Evolutionary conservation across 2,797 vertebrate species (phyloP).

Genomic region (Helarctos malayanus): DNA sequence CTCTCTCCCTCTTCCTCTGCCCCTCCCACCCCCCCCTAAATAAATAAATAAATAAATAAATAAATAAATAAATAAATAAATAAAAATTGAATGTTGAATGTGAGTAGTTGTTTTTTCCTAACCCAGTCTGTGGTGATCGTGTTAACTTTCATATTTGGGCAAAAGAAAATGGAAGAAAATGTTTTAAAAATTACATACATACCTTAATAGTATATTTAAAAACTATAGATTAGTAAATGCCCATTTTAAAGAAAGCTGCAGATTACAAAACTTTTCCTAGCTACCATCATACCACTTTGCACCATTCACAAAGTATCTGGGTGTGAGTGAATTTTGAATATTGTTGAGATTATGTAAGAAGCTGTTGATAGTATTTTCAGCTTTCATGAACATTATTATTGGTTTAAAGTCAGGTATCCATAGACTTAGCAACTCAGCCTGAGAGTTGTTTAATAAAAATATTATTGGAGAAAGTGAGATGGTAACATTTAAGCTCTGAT

Average conservation of each 20-base stretch:
- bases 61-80: background rate
- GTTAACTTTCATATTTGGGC: background rate
- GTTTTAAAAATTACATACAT: background rate
- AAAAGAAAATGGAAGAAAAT: slow-evolving; percentile 39
- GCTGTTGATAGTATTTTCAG: background rate
- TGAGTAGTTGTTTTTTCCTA: background rate
- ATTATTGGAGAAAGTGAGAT: slow-evolving; percentile 15
- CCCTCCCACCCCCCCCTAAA: background rate
- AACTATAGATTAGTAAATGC: background rate
- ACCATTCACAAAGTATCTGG: background rate
- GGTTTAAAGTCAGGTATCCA: slow-evolving; percentile 50
- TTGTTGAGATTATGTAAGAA: slow-evolving; percentile 46
- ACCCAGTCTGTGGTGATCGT: background rate
- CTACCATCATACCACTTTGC: background rate
- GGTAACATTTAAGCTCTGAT: background rate
- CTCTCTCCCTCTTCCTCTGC: background rate
- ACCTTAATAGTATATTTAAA: slow-evolving; percentile 32
- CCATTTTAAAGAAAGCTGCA: slow-evolving; percentile 45
- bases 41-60: background rate
- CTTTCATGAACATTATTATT: slow-evolving; percentile 55
- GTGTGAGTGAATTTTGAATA: slow-evolving; percentile 22
- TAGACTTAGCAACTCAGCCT: slow-evolving; percentile 36
- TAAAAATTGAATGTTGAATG: background rate
- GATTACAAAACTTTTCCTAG: background rate
- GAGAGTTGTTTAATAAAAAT: slow-evolving; percentile 47